phyloP scores from a whole-genome alignment of 2,888 invertebrate species.

The Clistopyga incitator region DNA sequence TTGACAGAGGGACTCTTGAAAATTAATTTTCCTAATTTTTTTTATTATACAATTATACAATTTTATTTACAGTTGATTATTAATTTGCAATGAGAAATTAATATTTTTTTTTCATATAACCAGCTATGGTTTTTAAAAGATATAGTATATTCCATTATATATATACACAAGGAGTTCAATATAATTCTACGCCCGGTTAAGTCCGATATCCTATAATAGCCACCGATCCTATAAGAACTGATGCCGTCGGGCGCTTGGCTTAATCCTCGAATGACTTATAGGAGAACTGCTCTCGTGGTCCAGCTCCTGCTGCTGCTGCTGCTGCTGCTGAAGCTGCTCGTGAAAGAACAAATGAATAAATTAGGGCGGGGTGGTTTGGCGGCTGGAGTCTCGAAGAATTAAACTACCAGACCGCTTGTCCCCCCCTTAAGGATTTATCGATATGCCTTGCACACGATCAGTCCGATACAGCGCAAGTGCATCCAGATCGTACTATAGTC shows the following conservation, averaged over 20 bases:
- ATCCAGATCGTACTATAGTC: slow-evolving; percentile 39
- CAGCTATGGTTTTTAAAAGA: slow-evolving; percentile 36
- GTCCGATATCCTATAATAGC: slow-evolving; percentile 58
- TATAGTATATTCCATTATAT: slow-evolving; percentile 28
- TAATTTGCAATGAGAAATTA: background rate
- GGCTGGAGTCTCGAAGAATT: slow-evolving; percentile 72
- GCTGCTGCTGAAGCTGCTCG: slow-evolving; percentile 67
- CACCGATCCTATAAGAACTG: slow-evolving; percentile 58
- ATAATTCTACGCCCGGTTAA: slow-evolving; percentile 41
- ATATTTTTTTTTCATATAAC: slow-evolving; percentile 19
- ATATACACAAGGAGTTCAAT: slow-evolving; percentile 33
- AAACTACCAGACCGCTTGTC: slow-evolving; percentile 49
- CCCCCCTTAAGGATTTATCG: slow-evolving; percentile 78
- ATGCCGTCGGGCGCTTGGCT: slow-evolving; percentile 67
- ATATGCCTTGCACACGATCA: slow-evolving; percentile 71
- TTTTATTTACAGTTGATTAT: no score
- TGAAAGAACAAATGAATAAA: slow-evolving; percentile 83
- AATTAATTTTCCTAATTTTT: no score
- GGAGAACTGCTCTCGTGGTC: slow-evolving; percentile 63
- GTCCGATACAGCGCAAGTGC: slow-evolving; percentile 55
- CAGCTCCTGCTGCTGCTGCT: slow-evolving; percentile 58
- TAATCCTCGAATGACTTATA: slow-evolving; percentile 81
- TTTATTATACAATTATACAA: no score
- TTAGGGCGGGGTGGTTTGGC: slow-evolving; percentile 82
- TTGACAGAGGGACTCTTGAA: background rate